Conservation (phyloP, 1,140 invertebrate genomes). For the Zophobas atratus region DNA sequence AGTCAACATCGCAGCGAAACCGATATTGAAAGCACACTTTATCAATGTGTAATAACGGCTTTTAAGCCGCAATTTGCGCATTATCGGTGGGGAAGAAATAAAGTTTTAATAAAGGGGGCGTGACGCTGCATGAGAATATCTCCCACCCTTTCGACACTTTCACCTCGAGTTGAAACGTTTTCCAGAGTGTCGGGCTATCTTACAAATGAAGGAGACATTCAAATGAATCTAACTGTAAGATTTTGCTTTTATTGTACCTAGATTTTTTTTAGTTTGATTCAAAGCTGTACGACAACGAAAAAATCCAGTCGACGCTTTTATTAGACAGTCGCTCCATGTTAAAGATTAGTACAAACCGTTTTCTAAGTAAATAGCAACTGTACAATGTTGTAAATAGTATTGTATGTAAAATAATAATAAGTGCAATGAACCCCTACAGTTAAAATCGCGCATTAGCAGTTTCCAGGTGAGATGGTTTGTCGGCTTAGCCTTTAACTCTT, state of each 20-base stretch:
- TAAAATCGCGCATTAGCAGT: background rate
- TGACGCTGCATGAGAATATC: conserved; percentile 26
- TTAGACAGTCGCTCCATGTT: no score
- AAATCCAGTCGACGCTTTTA: no score
- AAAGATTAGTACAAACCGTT: no score
- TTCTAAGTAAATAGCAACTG: no score
- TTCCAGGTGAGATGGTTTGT: background rate
- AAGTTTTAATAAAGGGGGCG: conserved; percentile 38
- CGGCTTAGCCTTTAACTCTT: background rate
- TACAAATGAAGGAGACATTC: background rate
- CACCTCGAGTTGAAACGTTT: background rate
- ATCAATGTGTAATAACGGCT: conserved; percentile 40
- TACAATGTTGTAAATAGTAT: no score
- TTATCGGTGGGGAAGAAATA: conserved; percentile 18
- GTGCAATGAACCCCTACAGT: no score
- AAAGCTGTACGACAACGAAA: no score
- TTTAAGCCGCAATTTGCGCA: conserved; percentile 34
- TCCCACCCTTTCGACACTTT: conserved; percentile 1
- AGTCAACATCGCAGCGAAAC: conserved; percentile 24
- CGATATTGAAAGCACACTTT: conserved; percentile 35
- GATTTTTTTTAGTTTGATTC: no score
- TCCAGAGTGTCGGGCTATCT: no score
- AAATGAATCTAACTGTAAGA: background rate
- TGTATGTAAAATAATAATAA: no score
- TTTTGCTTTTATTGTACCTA: no score